These are phyloP conservation scores for Crenuchus spilurus DNA, from an alignment of 2,797 vertebrate genomes.

Conservation along the genomic window DNA sequence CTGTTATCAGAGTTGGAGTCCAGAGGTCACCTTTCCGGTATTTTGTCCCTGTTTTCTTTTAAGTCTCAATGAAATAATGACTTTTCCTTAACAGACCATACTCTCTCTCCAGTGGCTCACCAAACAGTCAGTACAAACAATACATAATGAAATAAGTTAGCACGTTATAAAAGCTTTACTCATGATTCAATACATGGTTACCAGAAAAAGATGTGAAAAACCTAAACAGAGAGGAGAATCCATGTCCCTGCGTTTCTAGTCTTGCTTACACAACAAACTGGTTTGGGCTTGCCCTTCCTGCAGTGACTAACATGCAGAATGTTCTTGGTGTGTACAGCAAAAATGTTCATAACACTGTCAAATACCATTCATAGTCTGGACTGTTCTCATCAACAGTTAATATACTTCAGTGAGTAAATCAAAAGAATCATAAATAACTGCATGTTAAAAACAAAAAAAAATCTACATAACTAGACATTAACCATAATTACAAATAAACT, in stretches of 20 bases:
- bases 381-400: not conserved
- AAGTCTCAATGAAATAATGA: not conserved
- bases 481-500: not conserved
- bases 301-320: constrained; percentile 9
- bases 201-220: not conserved
- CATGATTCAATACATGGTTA: not conserved
- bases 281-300: constrained; percentile 18
- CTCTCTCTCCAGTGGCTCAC: too few relatives aligned
- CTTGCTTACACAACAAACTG: constrained; percentile 7
- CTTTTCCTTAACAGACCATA: not conserved
- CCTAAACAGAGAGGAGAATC: not conserved
- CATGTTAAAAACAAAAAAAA: not conserved
- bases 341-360: not conserved
- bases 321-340: not conserved
- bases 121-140: not conserved
- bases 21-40: not conserved
- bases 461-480: not conserved
- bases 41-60: not conserved
- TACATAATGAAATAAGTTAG: not conserved
- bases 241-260: not conserved
- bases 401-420: not conserved
- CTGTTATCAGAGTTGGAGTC: not conserved
- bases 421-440: not conserved
- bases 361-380: not conserved
- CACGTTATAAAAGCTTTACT: not conserved